phyloP scores from a whole-genome alignment of 1,140 invertebrate species.

The Zaprionus capensis region DNA sequence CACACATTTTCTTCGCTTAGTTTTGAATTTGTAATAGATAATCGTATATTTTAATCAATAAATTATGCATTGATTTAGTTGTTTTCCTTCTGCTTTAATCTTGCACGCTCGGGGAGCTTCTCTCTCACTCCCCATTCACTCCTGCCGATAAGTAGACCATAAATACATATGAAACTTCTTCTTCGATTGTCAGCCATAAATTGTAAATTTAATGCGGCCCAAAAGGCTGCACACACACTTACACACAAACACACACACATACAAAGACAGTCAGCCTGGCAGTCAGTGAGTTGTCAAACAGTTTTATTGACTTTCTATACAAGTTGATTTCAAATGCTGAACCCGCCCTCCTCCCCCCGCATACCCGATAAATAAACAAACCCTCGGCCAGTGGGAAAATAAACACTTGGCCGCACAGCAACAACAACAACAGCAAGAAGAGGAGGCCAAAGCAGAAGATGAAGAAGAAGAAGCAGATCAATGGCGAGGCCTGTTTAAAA shows the following conservation, averaged over 20 bases:
- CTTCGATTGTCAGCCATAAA: conserved; percentile 57
- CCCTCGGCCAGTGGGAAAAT: conserved; percentile 55
- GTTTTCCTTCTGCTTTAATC: background rate
- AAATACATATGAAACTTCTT: conserved; percentile 44
- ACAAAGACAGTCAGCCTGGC: conserved; percentile 4
- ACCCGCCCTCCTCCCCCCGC: background rate
- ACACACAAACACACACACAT: conserved; percentile 10
- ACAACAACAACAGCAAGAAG: conserved; percentile 4
- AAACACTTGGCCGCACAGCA: conserved; percentile 49
- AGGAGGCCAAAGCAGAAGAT: background rate
- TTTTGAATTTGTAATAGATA: background rate
- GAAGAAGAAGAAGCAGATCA: conserved; percentile 36
- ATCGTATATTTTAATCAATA: conserved; percentile 15
- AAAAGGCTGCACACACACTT: conserved; percentile 23
- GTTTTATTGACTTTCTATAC: conserved; percentile 71
- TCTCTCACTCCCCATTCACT: background rate
- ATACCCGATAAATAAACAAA: conserved; percentile 48
- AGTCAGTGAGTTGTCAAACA: conserved; percentile 68
- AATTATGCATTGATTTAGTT: conserved; percentile 21
- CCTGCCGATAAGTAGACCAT: conserved; percentile 2
- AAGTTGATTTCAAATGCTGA: conserved; percentile 45
- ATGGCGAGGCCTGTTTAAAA: conserved; percentile 46
- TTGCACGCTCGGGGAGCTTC: background rate
- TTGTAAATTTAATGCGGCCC: conserved; percentile 68
- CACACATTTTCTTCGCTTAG: background rate